Base-by-base conservation (phyloP, 1,140 invertebrate species). In the Zaprionus vittiger region DNA sequence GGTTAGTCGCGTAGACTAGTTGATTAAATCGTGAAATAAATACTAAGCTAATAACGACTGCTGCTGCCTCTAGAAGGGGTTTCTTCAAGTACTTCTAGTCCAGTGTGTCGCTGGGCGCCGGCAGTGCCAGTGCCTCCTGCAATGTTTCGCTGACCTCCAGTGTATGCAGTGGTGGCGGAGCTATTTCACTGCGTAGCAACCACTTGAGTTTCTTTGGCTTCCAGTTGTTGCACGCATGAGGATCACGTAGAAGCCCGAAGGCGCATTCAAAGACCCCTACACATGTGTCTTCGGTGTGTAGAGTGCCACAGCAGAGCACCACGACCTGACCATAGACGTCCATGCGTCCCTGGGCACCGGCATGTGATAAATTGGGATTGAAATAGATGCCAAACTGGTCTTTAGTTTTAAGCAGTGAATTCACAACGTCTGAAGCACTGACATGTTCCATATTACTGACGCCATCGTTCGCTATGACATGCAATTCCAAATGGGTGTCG, bases 191-290 rank as follows among this genome's bases (percentile, higher is more conserved):
- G 37, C 91, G 79, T 41, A 94, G 81, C 26, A 93, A 75, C 4
- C 93, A 77, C 79, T 93, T 84, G 11, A 93, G 80, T 44, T 91
- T 93, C 79, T 95, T 95, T 41, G 95, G 94, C 90, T 95, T 95
- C 94, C 94, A 96, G 77, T 95, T 95, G 81, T 95, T 95, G 4
- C 93, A 90, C 22, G 81, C 80, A 65, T 89, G 92, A 1, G 95
- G 95, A 93, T 96, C 95, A 62, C 94, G 93, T 5, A 95, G 87
- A 15, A 96, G 79, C 6, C 94, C 94, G 92, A 96, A 96, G 17
- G 93, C 79, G 79, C 95, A 95, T 76, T 95, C 95, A 87, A 95
- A 96, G n/a, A 95, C 84, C 5, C 95, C 95, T 6, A 95, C 91
- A 37, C 95, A 95, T 26, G 74, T 66, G 12, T 93, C 75, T 17